phyloP scores from a whole-genome alignment of 2,797 vertebrate genomes.

The Gadopsis marmoratus region DNA sequence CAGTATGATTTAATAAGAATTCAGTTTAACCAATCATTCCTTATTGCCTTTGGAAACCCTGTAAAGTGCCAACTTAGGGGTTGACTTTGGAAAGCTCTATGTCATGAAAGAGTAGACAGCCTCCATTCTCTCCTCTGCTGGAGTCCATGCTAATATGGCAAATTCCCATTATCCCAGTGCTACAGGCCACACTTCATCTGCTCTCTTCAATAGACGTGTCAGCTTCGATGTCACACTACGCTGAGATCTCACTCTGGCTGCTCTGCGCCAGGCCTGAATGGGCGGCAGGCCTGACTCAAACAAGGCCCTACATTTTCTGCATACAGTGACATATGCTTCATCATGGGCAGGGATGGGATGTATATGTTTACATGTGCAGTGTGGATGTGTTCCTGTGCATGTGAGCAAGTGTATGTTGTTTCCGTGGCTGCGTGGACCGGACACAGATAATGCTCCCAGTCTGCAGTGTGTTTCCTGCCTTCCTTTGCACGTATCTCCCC shows the following conservation, averaged over 20 bases:
- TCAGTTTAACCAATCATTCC: not conserved
- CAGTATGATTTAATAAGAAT: not conserved
- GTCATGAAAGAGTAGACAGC: slow-evolving; percentile 7
- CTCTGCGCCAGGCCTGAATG: slow-evolving; percentile 10
- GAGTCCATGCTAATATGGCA: slow-evolving; percentile 34
- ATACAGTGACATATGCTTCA: slow-evolving; percentile 23
- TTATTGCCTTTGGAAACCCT: not conserved
- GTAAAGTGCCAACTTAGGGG: not conserved
- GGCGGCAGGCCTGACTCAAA: slow-evolving; percentile 23
- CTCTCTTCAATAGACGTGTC: slow-evolving; percentile 53
- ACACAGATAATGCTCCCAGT: slow-evolving; percentile 61
- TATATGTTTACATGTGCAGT: slow-evolving; percentile 55
- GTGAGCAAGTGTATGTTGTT: slow-evolving; percentile 72
- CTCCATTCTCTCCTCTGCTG: slow-evolving; percentile 31
- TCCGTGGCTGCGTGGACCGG: slow-evolving; percentile 66
- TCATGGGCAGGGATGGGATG: slow-evolving; percentile 48
- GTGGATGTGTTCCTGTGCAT: slow-evolving; percentile 68
- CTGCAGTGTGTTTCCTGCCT: slow-evolving; percentile 81
- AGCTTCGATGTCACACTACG: slow-evolving; percentile 53
- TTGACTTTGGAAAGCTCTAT: slow-evolving; percentile 21
- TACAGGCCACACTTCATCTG: slow-evolving; percentile 54
- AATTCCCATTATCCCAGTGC: slow-evolving; percentile 45
- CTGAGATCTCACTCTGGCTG: slow-evolving; percentile 29
- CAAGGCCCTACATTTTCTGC: slow-evolving; percentile 25
- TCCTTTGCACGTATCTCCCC: slow-evolving; percentile 64